Base-by-base conservation (phyloP, 2,113 vertebrate genomes). In the Panthera uncia region DNA sequence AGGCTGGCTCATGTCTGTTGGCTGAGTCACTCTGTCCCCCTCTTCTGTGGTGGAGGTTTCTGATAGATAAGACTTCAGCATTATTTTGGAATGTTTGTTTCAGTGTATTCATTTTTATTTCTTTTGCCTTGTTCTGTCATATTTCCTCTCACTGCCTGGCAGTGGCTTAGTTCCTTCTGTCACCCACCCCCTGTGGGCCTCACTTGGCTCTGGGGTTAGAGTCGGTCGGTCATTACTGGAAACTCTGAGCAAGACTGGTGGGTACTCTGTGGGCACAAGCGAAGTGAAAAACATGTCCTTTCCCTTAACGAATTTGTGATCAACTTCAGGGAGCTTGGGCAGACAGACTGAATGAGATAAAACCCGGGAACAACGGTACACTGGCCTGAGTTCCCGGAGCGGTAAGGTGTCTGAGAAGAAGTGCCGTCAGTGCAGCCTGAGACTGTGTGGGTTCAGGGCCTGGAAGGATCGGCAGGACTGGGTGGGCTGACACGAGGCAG, bases 341-440 rank as follows among this genome's bases (percentile, higher is more conserved):
- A 36, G 33, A 68, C 89, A 29, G 19, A 29, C 41, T 68, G n/a
- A 88, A 25, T 55, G 61, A 68, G 27, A 27, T 7, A 38, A 29
- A 7, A 66, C 50, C 41, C 0, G 0, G 23, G 27, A 41, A 71
- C 52, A 11, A 5, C 4, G 52, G 13, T 4, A 14, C 61, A 25
- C 0, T 45, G 25, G 0, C 48, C 4, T 0, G 78, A 68, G 81
- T 36, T 1, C 69, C 36, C 52, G 0, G 16, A 10, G 36, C 48
- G 25, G 4, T 27, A 18, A 71, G 69, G 25, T 8, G 16, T 4
- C 27, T 4, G 1, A 61, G 84, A n/a, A 66, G 80, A 68, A 68
- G 31, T 10, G 1, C n/a, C 31, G 0, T 5, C 13, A 23, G 41
- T 23, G 19, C n/a, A 8, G 68, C 9, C 68, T 31, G 61, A 5